phyloP scores from a whole-genome alignment of 1,140 invertebrate genomes.

The Zaprionus ornatus region DNA sequence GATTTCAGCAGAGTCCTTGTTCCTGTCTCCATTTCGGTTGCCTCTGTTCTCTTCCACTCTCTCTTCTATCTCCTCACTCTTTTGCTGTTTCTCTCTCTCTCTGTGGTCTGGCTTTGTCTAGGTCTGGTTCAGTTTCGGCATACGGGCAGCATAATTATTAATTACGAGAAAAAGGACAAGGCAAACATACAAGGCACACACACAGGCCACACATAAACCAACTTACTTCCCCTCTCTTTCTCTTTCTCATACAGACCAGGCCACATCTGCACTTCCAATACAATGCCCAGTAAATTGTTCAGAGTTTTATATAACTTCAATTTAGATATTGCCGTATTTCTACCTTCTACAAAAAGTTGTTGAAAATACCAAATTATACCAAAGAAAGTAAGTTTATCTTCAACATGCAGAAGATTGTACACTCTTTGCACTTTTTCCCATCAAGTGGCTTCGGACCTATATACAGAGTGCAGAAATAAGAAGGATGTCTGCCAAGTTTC shows the following conservation, averaged over 20 bases:
- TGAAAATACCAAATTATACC: background rate
- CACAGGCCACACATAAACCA: conserved; percentile 8
- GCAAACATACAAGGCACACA: conserved; percentile 22
- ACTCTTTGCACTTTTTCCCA: too few species aligned
- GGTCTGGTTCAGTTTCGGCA: conserved; percentile 15
- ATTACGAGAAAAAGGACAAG: conserved; percentile 45
- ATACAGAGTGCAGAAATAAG: background rate
- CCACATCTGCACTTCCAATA: background rate
- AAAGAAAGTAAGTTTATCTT: background rate
- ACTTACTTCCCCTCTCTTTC: background rate
- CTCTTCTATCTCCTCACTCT: background rate
- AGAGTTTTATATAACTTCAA: conserved; percentile 48
- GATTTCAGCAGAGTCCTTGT: conserved; percentile 1
- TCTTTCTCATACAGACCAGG: background rate
- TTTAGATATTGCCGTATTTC: conserved; percentile 21
- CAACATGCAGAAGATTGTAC: too few species aligned
- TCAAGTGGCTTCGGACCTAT: too few species aligned
- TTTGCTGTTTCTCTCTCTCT: background rate
- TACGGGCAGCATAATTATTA: conserved; percentile 53
- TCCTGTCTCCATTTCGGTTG: background rate
- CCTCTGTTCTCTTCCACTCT: background rate
- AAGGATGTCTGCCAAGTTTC: too few species aligned
- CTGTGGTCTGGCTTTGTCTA: background rate
- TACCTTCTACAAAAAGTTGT: background rate
- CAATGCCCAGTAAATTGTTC: conserved; percentile 19